Evolutionary conservation across 2,888 invertebrate species (phyloP), one percentile per base, ranked within the genome.

Genomic region (Eristalinus aeneus): DNA sequence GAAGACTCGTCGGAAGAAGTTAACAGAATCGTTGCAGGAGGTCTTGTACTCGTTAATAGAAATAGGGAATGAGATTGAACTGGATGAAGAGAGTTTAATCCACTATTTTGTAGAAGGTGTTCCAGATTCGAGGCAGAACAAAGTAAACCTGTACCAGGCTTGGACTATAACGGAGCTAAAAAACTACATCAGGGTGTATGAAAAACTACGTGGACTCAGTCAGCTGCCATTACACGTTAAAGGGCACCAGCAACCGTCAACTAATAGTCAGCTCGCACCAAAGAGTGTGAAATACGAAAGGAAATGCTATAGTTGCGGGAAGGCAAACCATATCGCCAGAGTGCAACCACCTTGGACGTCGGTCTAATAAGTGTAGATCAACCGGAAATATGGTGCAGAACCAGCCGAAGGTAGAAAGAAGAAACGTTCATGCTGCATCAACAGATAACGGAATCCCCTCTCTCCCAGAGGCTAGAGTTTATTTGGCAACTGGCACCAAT

Each of bases 31-130:
- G 4, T 22, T 88, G 9, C 34, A 31, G 2, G 81, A 88, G 56
- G 84, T 81, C 16, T 32, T 87, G 12, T 87, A 82, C 27, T n/a
- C 56, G 0, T 16, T 87, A 1, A 61, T 77, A 34, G 84, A 88
- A 22, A 72, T 84, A 2, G 79, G 69, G 3, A 73, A 81, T 0
- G n/a, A 65, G 1, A 67, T 87, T 10, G 54, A 61, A 0, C 22
- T 58, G n/a, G 22, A 69, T 11, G 34, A 69, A 8, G 39, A 34
- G 23, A 71, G 64, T 23, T 8, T 77, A 2, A 56, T 71, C 9
- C 20, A 53, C 0, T 77, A 64, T 9, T 77, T 69, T 22, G 32
- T 56, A 12, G 76, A 69, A n/a, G 76, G 69, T 11, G 61, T 72
- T 11, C 69, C 71, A 1, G 72, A 67, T 56, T 20, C 65, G 1